Conservation (phyloP, 2,888 invertebrate genomes). For the Hirtodrosophila confusa region DNA sequence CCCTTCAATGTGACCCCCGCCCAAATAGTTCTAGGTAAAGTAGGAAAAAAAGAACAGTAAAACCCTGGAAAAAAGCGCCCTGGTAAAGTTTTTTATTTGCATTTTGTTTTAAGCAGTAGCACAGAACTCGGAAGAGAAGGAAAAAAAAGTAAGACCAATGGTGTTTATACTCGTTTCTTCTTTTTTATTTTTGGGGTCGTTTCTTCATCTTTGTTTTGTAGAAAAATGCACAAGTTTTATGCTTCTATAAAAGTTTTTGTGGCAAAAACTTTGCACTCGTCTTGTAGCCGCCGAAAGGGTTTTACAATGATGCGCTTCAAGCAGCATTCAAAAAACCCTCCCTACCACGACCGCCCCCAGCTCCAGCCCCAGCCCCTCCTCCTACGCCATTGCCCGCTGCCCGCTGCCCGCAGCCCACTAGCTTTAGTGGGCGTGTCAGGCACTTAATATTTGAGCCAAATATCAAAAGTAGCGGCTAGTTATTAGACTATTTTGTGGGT, state of each 20-base stretch:
- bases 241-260: constrained; percentile 74
- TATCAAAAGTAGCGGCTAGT: constrained; percentile 48
- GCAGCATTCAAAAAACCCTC: constrained; percentile 18
- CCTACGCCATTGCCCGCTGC: no score
- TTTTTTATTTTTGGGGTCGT: constrained; percentile 36
- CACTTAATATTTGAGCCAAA: constrained; percentile 66
- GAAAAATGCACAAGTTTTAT: constrained; percentile 78
- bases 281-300: constrained; percentile 77
- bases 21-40: constrained; percentile 58
- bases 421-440: constrained; percentile 55
- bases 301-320: constrained; percentile 77
- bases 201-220: constrained; percentile 69
- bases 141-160: constrained; percentile 59
- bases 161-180: constrained; percentile 44
- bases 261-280: constrained; percentile 76
- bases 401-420: background rate
- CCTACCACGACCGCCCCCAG: background rate
- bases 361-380: background rate
- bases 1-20: constrained; percentile 28
- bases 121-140: constrained; percentile 19
- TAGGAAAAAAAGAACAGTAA: constrained; percentile 29
- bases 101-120: constrained; percentile 70
- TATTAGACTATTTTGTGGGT: constrained; percentile 51
- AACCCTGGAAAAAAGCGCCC: constrained; percentile 32
- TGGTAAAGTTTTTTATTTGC: constrained; percentile 73